These are phyloP conservation scores for Fopius arisanus DNA, from an alignment of 1,140 invertebrate genomes.

Conservation along the genomic window DNA sequence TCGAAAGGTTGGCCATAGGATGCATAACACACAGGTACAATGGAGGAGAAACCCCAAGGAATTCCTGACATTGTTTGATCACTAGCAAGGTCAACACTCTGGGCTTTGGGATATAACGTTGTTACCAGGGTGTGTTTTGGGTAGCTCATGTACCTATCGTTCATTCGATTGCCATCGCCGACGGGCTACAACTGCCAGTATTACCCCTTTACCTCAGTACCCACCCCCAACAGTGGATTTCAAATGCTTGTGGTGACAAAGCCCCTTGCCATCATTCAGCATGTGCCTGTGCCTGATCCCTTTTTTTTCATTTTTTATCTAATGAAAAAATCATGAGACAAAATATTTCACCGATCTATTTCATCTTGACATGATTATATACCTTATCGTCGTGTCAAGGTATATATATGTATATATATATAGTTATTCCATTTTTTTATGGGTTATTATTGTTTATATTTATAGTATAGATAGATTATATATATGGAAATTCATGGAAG, in stretches of 20 bases:
- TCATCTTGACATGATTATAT: too few relatives aligned
- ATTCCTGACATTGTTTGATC: slow-evolving; percentile 11
- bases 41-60: slow-evolving; percentile 8
- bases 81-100: slow-evolving; percentile 8
- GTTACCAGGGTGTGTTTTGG: not conserved
- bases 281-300: too few relatives aligned
- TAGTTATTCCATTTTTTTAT: too few relatives aligned
- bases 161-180: slow-evolving; percentile 6
- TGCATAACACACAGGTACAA: not conserved
- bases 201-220: not conserved
- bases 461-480: too few relatives aligned
- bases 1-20: not conserved
- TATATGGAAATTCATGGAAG: too few relatives aligned
- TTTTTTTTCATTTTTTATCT: too few relatives aligned
- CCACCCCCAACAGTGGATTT: not conserved
- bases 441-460: too few relatives aligned
- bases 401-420: too few relatives aligned
- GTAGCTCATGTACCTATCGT: not conserved
- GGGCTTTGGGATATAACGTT: not conserved
- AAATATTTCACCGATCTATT: too few relatives aligned
- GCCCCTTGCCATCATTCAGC: too few relatives aligned
- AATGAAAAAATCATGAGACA: too few relatives aligned
- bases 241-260: not conserved
- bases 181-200: not conserved
- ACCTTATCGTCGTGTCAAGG: too few relatives aligned